Evolutionary conservation across 2,113 vertebrate genomes (phyloP).

Genomic region (Cricetomys ansorgei): DNA sequence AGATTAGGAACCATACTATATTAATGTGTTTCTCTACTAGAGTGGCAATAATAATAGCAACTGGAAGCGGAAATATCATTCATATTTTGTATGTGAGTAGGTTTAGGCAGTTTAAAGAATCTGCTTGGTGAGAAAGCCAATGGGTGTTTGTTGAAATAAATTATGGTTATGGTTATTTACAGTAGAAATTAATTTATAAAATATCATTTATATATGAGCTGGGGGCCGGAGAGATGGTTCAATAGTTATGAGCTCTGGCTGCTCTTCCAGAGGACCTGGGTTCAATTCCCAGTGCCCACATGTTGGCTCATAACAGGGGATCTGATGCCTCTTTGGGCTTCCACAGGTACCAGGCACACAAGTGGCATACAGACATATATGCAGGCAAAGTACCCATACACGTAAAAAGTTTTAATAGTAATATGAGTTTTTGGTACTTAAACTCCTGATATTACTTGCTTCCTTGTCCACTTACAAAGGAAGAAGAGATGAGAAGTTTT

Average conservation of each 20-base stretch:
- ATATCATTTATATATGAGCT: not conserved
- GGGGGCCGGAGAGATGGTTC: not conserved
- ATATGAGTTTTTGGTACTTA: not conserved
- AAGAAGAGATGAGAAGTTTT: not conserved
- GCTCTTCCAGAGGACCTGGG: not conserved
- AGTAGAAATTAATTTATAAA: conserved; percentile 11
- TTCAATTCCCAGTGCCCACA: not conserved
- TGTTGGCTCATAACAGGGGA: not conserved
- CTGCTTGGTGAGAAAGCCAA: not conserved
- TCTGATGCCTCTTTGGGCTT: not conserved
- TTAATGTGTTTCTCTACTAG: not conserved
- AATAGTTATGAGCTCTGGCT: not conserved
- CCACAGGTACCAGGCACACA: not conserved
- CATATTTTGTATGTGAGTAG: not conserved
- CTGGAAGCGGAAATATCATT: not conserved
- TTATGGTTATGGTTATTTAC: conserved; percentile 3
- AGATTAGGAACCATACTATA: not conserved
- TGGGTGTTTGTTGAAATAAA: conserved; percentile 26
- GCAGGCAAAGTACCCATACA: not conserved
- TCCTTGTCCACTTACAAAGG: not conserved
- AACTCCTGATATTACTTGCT: not conserved
- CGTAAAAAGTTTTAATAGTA: not conserved
- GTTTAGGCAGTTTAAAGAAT: conserved; percentile 5
- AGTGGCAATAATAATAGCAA: not conserved
- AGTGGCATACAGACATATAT: not conserved